Conservation (phyloP, 2,113 vertebrate species). For the Thamnophis sirtalis region DNA sequence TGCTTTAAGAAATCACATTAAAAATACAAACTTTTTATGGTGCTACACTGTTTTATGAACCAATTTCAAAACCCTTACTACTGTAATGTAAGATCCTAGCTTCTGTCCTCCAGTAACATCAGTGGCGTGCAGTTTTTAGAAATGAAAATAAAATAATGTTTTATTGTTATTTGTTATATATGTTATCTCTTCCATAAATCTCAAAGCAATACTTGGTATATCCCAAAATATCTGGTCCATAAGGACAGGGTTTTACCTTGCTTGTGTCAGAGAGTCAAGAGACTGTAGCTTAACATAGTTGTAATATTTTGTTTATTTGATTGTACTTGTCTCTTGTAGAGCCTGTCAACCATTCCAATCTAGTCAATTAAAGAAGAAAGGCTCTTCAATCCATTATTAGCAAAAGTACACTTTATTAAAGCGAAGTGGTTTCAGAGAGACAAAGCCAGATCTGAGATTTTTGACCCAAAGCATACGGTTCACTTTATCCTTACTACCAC, state of each 20-base stretch:
- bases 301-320: neutral
- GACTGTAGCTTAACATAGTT: neutral
- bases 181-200: neutral
- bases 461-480: neutral
- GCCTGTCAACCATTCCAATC: neutral
- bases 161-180: neutral
- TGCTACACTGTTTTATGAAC: neutral
- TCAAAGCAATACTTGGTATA: neutral
- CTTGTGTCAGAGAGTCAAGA: neutral
- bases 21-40: no score
- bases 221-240: accelerated
- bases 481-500: neutral
- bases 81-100: neutral
- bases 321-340: neutral
- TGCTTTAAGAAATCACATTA: neutral
- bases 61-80: neutral
- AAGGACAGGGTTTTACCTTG: neutral
- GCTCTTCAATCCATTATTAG: neutral
- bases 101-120: neutral
- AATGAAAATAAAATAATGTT: no score
- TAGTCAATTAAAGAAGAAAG: neutral
- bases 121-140: neutral
- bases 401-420: neutral
- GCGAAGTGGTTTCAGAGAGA: neutral
- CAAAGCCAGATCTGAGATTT: neutral